Evolutionary conservation across 53 echinoderm and acorn worm species (phyloP).

Genomic region (Holothuria leucospilota): DNA sequence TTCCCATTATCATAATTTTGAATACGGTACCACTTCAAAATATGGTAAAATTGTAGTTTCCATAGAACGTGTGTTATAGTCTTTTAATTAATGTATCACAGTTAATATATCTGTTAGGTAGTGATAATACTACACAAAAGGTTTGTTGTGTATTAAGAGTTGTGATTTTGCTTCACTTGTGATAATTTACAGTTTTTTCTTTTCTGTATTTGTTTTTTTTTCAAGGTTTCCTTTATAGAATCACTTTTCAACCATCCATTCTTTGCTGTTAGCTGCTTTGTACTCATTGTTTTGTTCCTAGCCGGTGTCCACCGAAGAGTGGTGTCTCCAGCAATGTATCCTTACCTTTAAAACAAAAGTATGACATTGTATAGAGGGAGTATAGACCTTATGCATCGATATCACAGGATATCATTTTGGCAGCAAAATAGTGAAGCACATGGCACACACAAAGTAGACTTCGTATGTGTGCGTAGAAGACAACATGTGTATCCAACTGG

Average conservation of each 20-base stretch:
- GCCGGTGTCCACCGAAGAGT: constrained; percentile 95
- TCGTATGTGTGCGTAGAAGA: too few relatives aligned
- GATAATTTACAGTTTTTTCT: background rate
- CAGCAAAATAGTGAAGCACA: too few relatives aligned
- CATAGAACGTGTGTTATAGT: too few relatives aligned
- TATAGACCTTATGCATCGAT: too few relatives aligned
- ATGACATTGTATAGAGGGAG: background rate
- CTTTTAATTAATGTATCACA: too few relatives aligned
- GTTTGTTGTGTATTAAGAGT: background rate
- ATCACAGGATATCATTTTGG: too few relatives aligned
- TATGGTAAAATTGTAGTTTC: background rate
- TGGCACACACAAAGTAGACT: too few relatives aligned
- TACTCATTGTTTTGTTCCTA: constrained; percentile 81
- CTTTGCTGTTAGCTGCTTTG: constrained; percentile 85
- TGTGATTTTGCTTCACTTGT: background rate
- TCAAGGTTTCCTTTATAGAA: constrained; percentile 92
- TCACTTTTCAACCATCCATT: constrained; percentile 92
- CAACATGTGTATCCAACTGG: too few relatives aligned
- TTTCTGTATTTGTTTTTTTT: constrained; percentile 5
- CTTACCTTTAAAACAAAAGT: constrained; percentile 53
- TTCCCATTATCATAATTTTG: background rate
- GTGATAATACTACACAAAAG: background rate
- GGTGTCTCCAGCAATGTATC: constrained; percentile 98
- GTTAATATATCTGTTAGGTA: too few relatives aligned
- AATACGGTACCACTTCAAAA: background rate